phyloP scores from a whole-genome alignment of 2,113 vertebrate species.

The Ondatra zibethicus region DNA sequence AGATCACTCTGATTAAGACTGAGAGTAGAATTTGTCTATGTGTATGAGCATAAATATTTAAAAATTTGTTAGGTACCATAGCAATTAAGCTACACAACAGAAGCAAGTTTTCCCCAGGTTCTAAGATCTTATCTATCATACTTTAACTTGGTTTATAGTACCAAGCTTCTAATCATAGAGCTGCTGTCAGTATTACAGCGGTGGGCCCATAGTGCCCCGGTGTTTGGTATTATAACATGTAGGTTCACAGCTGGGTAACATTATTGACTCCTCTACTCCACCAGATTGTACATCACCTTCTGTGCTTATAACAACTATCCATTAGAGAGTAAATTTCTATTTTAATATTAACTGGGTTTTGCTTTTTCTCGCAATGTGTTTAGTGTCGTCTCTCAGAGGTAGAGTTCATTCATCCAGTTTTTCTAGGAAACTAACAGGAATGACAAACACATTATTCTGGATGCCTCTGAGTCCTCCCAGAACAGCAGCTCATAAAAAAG shows the following conservation, averaged over 20 bases:
- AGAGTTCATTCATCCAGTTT: not conserved
- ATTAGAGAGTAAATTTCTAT: not conserved
- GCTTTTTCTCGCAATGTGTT: not conserved
- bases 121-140: not conserved
- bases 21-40: not conserved
- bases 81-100: not conserved
- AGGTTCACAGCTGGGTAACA: not conserved
- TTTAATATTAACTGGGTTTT: not conserved
- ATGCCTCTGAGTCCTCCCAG: not conserved
- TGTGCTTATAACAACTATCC: not conserved
- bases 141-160: not conserved
- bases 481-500: not conserved
- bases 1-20: not conserved
- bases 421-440: not conserved
- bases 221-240: not conserved
- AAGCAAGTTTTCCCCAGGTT: not conserved
- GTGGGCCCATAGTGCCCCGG: too few species aligned
- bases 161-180: not conserved
- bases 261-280: not conserved
- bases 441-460: not conserved
- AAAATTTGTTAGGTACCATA: not conserved
- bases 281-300: not conserved
- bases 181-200: not conserved
- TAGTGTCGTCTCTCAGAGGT: not conserved
- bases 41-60: not conserved